Evolutionary conservation across 2,113 vertebrate genomes (phyloP).

Genomic region (Ammodytes marinus): DNA sequence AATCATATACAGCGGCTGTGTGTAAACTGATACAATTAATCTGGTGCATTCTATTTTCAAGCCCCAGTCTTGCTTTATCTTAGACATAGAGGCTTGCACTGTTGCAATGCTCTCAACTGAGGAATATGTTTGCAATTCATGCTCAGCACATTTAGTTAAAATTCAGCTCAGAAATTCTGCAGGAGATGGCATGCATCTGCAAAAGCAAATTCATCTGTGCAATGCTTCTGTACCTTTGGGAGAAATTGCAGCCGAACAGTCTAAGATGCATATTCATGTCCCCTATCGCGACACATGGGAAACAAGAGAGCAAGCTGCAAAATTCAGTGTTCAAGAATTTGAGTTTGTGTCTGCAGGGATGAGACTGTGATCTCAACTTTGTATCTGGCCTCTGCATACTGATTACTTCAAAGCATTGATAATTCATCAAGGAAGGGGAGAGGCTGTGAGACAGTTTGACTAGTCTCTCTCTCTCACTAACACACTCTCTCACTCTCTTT

Average conservation of each 20-base stretch:
- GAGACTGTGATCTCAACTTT: slow-evolving; percentile 73
- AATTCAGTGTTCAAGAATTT: slow-evolving; percentile 48
- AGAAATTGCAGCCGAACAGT: slow-evolving; percentile 35
- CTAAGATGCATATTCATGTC: slow-evolving; percentile 61
- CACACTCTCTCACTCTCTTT: slow-evolving; percentile 23
- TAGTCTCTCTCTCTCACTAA: slow-evolving; percentile 28
- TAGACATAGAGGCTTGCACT: slow-evolving; percentile 2
- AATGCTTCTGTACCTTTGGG: slow-evolving; percentile 32
- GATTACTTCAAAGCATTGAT: slow-evolving; percentile 81
- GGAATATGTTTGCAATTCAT: slow-evolving; percentile 37
- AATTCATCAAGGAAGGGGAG: slow-evolving; percentile 74
- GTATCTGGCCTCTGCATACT: slow-evolving; percentile 78
- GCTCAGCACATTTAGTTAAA: slow-evolving; percentile 49
- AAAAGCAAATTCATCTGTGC: slow-evolving; percentile 29
- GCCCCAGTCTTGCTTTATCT: not conserved
- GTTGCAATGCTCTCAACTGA: slow-evolving; percentile 18
- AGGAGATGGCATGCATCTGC: slow-evolving; percentile 28
- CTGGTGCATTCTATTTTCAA: slow-evolving; percentile 23
- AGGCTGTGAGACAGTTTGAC: slow-evolving; percentile 52
- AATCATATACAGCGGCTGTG: slow-evolving; percentile 7
- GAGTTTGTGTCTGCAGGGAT: slow-evolving; percentile 67
- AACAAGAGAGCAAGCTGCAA: slow-evolving; percentile 26
- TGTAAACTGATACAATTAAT: slow-evolving; percentile 13
- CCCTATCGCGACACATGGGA: slow-evolving; percentile 29
- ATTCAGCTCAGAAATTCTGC: slow-evolving; percentile 45